Percentiles rank a stretch among this genome's conserved stretches.
phyloP scores from a whole-genome alignment of 2,113 vertebrate genomes.

The Cheilinus undulatus region DNA sequence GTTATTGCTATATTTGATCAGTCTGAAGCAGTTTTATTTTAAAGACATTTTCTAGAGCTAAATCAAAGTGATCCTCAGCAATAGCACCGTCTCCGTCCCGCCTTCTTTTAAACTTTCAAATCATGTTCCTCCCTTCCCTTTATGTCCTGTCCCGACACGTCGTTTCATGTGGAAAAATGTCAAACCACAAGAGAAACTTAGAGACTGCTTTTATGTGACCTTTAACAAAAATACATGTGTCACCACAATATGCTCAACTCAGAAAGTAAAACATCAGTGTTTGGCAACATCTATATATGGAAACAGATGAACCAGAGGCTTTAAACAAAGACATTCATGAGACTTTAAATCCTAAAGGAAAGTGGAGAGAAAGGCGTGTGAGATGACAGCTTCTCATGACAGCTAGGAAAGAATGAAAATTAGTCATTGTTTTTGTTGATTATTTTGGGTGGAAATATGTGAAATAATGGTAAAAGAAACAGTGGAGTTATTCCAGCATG shows the following conservation, averaged over 20 bases:
- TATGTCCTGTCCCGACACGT: background rate
- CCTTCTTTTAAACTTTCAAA: constrained; percentile 11
- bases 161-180: constrained; percentile 13
- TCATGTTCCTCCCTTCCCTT: constrained; percentile 8
- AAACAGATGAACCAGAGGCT: background rate
- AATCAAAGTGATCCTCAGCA: background rate
- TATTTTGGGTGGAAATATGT: background rate
- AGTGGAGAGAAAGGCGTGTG: background rate
- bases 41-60: background rate
- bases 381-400: background rate
- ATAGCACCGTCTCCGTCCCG: background rate
- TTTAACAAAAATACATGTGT: background rate
- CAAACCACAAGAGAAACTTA: constrained; percentile 2
- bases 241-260: background rate
- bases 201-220: background rate
- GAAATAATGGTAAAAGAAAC: constrained; percentile 4
- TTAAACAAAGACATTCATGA: background rate
- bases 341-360: background rate
- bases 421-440: background rate
- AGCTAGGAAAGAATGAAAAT: background rate
- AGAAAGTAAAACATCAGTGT: background rate
- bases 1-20: background rate
- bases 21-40: background rate
- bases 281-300: background rate
- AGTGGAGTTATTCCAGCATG: constrained; percentile 10